Evolutionary conservation across 2,888 invertebrate genomes (phyloP).

Genomic region (Lycophotia porphyrea): DNA sequence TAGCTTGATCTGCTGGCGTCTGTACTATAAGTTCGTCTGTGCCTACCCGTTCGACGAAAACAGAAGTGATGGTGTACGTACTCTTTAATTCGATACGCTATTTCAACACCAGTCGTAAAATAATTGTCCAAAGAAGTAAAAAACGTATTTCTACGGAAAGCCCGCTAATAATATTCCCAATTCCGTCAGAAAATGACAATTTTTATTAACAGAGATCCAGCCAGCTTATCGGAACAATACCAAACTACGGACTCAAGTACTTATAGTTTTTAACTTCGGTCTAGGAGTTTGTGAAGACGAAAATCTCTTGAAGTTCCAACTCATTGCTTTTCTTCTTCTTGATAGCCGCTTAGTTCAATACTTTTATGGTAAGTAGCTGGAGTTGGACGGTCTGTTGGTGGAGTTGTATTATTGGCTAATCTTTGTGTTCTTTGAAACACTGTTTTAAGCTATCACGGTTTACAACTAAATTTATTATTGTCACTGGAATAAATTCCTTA

Average conservation of each 20-base stretch:
- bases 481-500: too few species aligned
- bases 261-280: slow-evolving; percentile 62
- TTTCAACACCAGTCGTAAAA: background rate
- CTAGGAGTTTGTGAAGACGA: slow-evolving; percentile 58
- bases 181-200: slow-evolving; percentile 41
- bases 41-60: too few species aligned
- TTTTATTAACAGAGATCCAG: slow-evolving; percentile 44
- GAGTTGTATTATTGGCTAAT: slow-evolving; percentile 25
- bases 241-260: slow-evolving; percentile 53
- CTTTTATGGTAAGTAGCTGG: slow-evolving; percentile 56
- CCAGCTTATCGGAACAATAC: slow-evolving; percentile 55
- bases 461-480: too few species aligned
- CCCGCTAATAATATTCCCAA: slow-evolving; percentile 6
- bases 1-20: too few species aligned
- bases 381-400: slow-evolving; percentile 21
- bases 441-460: too few species aligned
- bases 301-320: slow-evolving; percentile 63
- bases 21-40: too few species aligned
- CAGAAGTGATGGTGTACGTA: too few species aligned
- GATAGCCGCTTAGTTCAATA: slow-evolving; percentile 61
- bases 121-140: background rate
- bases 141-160: background rate
- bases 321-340: slow-evolving; percentile 62
- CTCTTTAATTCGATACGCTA: background rate
- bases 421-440: background rate